Conservation (phyloP, 1,140 invertebrate genomes). For the Homarus americanus region DNA sequence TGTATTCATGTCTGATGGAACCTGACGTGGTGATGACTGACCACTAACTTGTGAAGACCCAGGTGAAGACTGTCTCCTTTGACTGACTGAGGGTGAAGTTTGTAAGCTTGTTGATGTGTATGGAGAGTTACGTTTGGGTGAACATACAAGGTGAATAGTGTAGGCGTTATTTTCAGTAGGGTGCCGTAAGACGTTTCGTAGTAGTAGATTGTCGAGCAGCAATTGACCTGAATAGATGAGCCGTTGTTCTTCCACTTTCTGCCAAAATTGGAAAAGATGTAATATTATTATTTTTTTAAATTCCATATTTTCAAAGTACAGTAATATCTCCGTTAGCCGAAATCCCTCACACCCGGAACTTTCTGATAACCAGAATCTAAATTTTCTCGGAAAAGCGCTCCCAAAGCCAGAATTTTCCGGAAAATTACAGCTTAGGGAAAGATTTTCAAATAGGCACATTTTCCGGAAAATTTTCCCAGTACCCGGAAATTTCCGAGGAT, state of each 20-base stretch:
- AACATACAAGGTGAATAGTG: slow-evolving; percentile 51
- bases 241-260: slow-evolving; percentile 39
- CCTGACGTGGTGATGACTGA: background rate
- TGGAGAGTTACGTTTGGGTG: slow-evolving; percentile 11
- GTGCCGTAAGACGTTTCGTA: slow-evolving; percentile 32
- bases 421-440: too few species aligned
- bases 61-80: background rate
- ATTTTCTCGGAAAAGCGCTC: too few species aligned
- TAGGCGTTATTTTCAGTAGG: slow-evolving; percentile 48
- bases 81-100: background rate
- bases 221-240: slow-evolving; percentile 52
- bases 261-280: background rate
- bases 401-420: too few species aligned
- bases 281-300: background rate
- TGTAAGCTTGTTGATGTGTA: background rate
- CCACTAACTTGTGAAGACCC: background rate
- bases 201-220: slow-evolving; percentile 18
- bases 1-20: background rate
- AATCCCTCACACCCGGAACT: too few species aligned
- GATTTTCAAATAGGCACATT: too few species aligned
- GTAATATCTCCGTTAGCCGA: too few species aligned
- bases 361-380: too few species aligned
- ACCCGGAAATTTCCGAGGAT: too few species aligned
- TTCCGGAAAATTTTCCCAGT: too few species aligned
- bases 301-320: too few species aligned